phyloP scores from a whole-genome alignment of 2,113 vertebrate species.

The Motacilla tschutschensis region DNA sequence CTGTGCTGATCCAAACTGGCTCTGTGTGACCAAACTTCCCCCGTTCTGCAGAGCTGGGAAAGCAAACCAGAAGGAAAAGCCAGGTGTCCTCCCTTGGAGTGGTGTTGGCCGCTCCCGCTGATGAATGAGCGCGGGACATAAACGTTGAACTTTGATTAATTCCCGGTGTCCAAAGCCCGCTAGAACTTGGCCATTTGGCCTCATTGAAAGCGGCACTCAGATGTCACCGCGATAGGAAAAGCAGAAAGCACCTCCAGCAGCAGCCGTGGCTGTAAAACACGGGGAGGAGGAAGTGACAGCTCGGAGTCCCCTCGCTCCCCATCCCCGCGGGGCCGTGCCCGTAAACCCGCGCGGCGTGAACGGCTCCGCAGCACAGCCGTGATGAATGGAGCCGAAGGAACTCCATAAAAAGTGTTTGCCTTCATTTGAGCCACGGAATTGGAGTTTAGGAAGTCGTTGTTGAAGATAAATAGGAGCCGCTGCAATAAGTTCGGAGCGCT shows the following conservation, averaged over 20 bases:
- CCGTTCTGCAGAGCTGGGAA: neutral
- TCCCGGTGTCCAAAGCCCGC: conserved; percentile 28
- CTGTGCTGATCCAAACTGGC: neutral
- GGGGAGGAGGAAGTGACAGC: conserved; percentile 10
- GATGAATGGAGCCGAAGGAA: neutral
- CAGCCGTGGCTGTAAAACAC: conserved; percentile 28
- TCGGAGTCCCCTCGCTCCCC: neutral
- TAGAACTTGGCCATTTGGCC: conserved; percentile 60
- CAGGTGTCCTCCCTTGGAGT: neutral
- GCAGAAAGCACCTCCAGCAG: conserved; percentile 34
- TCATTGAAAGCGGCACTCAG: conserved; percentile 1
- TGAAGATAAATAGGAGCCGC: conserved; percentile 30
- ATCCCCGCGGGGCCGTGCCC: neutral
- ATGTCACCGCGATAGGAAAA: conserved; percentile 24
- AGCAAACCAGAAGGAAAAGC: neutral
- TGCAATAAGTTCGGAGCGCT: neutral
- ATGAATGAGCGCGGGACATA: neutral
- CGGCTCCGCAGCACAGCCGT: neutral
- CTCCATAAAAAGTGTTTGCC: conserved; percentile 19
- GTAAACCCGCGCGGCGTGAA: neutral
- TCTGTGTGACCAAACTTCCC: conserved; percentile 1
- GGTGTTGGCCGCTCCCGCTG: neutral
- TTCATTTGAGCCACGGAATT: neutral
- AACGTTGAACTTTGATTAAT: conserved; percentile 57
- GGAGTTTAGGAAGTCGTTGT: conserved; percentile 31